Evolutionary conservation across 2,888 invertebrate species (phyloP).

Genomic region (Melinopterus prodromus): DNA sequence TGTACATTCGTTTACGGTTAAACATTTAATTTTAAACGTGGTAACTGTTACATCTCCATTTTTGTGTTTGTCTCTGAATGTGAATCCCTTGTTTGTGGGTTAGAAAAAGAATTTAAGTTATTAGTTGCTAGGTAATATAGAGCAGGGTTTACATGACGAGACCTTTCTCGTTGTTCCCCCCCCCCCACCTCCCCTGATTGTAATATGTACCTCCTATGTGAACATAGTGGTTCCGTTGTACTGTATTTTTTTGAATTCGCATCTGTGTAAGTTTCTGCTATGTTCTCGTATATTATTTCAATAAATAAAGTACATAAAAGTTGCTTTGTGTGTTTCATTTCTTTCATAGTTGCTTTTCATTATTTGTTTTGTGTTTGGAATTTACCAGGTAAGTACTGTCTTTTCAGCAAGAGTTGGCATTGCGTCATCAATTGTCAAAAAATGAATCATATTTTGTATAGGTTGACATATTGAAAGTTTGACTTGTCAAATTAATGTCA

Average conservation of each 20-base stretch:
- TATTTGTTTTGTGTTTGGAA: background rate
- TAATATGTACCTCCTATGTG: constrained; percentile 19
- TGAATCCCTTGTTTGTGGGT: constrained; percentile 6
- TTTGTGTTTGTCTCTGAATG: background rate
- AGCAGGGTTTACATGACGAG: constrained; percentile 11
- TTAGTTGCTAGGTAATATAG: constrained; percentile 21
- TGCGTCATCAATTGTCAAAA: too few species aligned
- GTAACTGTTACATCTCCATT: too few species aligned
- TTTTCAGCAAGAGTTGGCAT: background rate
- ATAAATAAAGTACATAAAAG: constrained; percentile 13
- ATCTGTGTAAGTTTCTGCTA: constrained; percentile 24
- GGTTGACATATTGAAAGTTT: too few species aligned
- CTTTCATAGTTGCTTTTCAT: background rate
- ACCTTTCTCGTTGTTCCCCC: background rate
- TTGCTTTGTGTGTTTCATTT: constrained; percentile 14
- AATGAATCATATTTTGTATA: too few species aligned
- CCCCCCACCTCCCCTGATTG: background rate
- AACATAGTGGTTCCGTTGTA: constrained; percentile 22
- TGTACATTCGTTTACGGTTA: background rate
- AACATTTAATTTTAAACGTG: background rate
- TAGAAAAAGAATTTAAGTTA: constrained; percentile 20
- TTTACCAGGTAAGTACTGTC: background rate
- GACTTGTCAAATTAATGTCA: too few species aligned
- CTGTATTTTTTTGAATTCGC: constrained; percentile 6
- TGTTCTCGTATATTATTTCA: constrained; percentile 26